Percentiles rank a stretch among this genome's conserved stretches.
phyloP scores from a whole-genome alignment of 2,797 vertebrate genomes.

The Pipistrellus pygmaeus region DNA sequence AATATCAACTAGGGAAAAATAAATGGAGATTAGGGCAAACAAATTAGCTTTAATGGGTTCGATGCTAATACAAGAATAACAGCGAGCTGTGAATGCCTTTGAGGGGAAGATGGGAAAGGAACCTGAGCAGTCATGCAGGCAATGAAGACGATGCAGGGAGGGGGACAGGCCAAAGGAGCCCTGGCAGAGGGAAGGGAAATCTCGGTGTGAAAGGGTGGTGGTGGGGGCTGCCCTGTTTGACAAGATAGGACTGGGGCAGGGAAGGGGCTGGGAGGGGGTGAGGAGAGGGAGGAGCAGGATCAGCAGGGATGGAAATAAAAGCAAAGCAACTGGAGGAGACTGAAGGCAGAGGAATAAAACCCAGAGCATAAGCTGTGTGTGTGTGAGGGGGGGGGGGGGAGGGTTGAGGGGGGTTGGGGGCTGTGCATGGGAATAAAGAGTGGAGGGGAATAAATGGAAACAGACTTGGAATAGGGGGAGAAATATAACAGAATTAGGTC shows the following conservation, averaged over 20 bases:
- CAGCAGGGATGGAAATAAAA: slow-evolving; percentile 61
- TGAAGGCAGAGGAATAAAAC: not conserved
- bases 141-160: slow-evolving; percentile 64
- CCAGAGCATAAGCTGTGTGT: slow-evolving; percentile 62
- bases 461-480: too few species aligned
- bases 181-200: slow-evolving; percentile 77
- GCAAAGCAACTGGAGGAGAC: slow-evolving; percentile 86
- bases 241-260: not conserved
- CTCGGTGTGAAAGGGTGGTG: not conserved
- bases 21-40: slow-evolving; percentile 87
- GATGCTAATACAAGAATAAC: slow-evolving; percentile 85
- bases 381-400: rapidly evolving
- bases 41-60: slow-evolving; percentile 87
- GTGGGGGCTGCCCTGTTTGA: not conserved
- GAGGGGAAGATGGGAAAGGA: slow-evolving; percentile 82
- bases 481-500: slow-evolving; percentile 78
- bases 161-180: slow-evolving; percentile 12
- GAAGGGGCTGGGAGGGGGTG: slow-evolving; percentile 66
- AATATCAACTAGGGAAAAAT: slow-evolving; percentile 87
- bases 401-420: not conserved
- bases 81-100: slow-evolving; percentile 81
- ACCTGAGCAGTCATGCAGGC: slow-evolving; percentile 82
- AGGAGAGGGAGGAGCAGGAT: not conserved
- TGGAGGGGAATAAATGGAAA: not conserved
- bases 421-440: not conserved